Conservation (phyloP, 1,140 invertebrate genomes). For the Caenorhabditis latens region DNA sequence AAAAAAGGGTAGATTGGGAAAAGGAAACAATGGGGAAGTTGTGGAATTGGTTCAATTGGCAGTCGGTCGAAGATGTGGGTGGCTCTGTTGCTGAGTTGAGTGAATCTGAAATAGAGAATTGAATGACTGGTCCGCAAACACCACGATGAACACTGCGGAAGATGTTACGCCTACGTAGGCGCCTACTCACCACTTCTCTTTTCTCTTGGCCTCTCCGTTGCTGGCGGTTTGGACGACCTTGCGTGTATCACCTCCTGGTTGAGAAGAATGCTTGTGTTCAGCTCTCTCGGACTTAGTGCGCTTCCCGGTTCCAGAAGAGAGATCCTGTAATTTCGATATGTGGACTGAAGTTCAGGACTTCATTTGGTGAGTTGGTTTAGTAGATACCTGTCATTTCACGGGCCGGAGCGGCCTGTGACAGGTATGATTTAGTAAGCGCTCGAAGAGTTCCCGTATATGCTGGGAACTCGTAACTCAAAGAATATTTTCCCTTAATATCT, state of each 20-base stretch:
- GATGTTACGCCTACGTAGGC: no score
- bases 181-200: slow-evolving; percentile 36
- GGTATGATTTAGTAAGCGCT: no score
- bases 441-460: no score
- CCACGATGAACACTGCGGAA: not conserved
- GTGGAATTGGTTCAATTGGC: slow-evolving; percentile 10
- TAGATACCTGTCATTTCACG: no score
- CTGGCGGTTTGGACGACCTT: slow-evolving; percentile 45
- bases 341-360: no score
- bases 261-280: slow-evolving; percentile 29
- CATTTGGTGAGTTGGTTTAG: no score
- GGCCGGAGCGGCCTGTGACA: no score
- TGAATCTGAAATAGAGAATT: not conserved
- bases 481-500: not conserved
- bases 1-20: not conserved
- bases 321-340: slow-evolving; percentile 6
- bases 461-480: no score
- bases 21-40: slow-evolving; percentile 2
- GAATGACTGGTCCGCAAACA: not conserved
- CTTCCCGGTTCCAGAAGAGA: slow-evolving; percentile 19
- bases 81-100: not conserved
- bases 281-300: slow-evolving; percentile 41
- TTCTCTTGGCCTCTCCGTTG: slow-evolving; percentile 47
- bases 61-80: not conserved
- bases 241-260: slow-evolving; percentile 40